Conservation (phyloP, 2,888 invertebrate genomes). For the Dolichopus griseipennis region DNA sequence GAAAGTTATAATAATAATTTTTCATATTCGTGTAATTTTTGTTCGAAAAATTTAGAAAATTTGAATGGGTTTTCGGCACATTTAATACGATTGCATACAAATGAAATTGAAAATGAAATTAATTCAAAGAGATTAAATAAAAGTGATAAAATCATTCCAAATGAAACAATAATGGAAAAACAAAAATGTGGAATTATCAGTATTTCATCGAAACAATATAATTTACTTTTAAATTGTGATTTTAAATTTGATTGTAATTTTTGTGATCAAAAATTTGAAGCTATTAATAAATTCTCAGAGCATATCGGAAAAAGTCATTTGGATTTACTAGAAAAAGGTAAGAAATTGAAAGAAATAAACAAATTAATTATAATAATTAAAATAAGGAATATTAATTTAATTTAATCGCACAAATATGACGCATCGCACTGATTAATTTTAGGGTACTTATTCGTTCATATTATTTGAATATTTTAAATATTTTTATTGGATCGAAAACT, state of each 20-base stretch:
- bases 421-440: too few species aligned
- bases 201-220: background rate
- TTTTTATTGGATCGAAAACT: too few species aligned
- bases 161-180: background rate
- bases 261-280: background rate
- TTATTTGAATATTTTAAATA: too few species aligned
- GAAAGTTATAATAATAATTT: slow-evolving; percentile 1
- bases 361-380: too few species aligned
- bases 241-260: background rate
- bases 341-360: too few species aligned
- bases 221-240: background rate
- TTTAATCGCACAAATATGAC: too few species aligned
- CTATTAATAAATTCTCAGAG: background rate
- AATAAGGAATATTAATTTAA: too few species aligned
- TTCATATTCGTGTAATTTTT: background rate
- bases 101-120: background rate
- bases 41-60: background rate
- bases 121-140: background rate
- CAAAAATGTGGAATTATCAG: background rate
- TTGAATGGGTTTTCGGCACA: background rate
- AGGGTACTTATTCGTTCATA: too few species aligned
- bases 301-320: background rate
- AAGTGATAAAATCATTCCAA: background rate
- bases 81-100: background rate
- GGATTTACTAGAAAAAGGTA: background rate